A percentile compares a stretch with the other conserved stretches of the same genome.
phyloP scores from a whole-genome alignment of 2,888 invertebrate genomes.

The Xanthorhoe spadicearia region DNA sequence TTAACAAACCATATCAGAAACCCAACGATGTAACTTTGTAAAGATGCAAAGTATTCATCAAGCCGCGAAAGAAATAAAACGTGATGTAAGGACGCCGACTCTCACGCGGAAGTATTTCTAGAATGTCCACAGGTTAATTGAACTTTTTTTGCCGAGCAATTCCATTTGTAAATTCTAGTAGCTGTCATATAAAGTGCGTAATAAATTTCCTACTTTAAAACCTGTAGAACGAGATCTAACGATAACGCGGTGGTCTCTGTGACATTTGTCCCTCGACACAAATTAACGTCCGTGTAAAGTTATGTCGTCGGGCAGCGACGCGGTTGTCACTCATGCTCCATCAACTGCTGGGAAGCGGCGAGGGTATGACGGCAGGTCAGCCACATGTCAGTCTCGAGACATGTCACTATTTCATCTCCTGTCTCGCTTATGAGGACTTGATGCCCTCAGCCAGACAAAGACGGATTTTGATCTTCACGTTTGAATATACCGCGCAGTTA shows the following conservation, averaged over 20 bases:
- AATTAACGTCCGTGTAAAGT: slow-evolving; percentile 81
- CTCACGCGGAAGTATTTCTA: slow-evolving; percentile 50
- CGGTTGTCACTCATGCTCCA: slow-evolving; percentile 84
- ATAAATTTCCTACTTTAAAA: slow-evolving; percentile 72
- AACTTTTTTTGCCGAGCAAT: slow-evolving; percentile 54
- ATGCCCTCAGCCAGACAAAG: slow-evolving; percentile 74
- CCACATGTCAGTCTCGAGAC: slow-evolving; percentile 76
- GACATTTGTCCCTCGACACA: slow-evolving; percentile 71
- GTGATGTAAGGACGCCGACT: slow-evolving; percentile 37
- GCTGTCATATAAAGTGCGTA: slow-evolving; percentile 71
- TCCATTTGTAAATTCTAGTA: slow-evolving; percentile 73
- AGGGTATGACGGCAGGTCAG: slow-evolving; percentile 81
- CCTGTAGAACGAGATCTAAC: slow-evolving; percentile 69
- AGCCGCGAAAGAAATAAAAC: slow-evolving; percentile 42
- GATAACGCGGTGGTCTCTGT: slow-evolving; percentile 70
- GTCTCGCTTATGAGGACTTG: slow-evolving; percentile 73
- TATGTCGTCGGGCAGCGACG: slow-evolving; percentile 68
- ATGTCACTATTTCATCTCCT: slow-evolving; percentile 77
- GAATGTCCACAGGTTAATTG: slow-evolving; percentile 55
- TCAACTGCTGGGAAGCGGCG: slow-evolving; percentile 81
- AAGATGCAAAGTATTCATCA: slow-evolving; percentile 50
- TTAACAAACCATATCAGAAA: slow-evolving; percentile 75
- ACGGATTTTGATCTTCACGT: slow-evolving; percentile 67
- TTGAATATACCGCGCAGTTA: slow-evolving; percentile 74
- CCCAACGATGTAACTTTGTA: slow-evolving; percentile 68